A percentile compares a stretch with the other conserved stretches of the same genome.
These are phyloP conservation scores for Mylabris phalerata DNA, from an alignment of 1,140 invertebrate genomes.

Conservation along the genomic window DNA sequence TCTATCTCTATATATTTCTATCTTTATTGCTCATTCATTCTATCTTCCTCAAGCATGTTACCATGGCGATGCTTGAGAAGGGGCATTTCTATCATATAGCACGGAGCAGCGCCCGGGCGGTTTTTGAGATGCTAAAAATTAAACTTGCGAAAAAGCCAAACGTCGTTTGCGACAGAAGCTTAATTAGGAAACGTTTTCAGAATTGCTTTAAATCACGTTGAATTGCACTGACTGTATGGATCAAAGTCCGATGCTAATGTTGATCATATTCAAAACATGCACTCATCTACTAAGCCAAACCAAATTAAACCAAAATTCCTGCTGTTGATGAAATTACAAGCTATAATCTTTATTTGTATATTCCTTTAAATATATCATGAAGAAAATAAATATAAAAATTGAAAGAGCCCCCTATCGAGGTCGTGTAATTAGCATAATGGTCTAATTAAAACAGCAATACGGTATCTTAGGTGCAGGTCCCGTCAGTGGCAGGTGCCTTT, in stretches of 20 bases:
- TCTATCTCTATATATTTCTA: no score
- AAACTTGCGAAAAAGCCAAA: slow-evolving; percentile 39
- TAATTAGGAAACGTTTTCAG: slow-evolving; percentile 44
- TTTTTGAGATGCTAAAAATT: slow-evolving; percentile 39
- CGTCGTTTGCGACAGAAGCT: slow-evolving; percentile 44
- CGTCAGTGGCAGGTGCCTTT: slow-evolving; percentile 33
- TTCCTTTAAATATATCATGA: no score
- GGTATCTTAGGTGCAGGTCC: slow-evolving; percentile 32
- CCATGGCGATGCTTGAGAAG: slow-evolving; percentile 24
- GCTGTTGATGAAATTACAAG: no score
- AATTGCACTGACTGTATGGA: slow-evolving; percentile 27
- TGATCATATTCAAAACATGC: neutral
- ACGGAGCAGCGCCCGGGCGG: slow-evolving; percentile 18
- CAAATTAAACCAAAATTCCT: neutral
- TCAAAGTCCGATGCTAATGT: slow-evolving; percentile 6
- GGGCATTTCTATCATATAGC: slow-evolving; percentile 19
- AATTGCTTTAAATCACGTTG: slow-evolving; percentile 39
- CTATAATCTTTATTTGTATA: no score
- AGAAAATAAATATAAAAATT: slow-evolving; percentile 22
- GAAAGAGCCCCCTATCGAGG: slow-evolving; percentile 27
- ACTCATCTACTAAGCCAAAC: neutral
- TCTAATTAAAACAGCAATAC: slow-evolving; percentile 34
- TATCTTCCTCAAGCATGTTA: slow-evolving; percentile 6
- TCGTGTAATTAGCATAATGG: slow-evolving; percentile 37
- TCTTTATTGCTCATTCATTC: no score